Conservation (phyloP, 1,140 invertebrate species). For the Microplitis demolitor region DNA sequence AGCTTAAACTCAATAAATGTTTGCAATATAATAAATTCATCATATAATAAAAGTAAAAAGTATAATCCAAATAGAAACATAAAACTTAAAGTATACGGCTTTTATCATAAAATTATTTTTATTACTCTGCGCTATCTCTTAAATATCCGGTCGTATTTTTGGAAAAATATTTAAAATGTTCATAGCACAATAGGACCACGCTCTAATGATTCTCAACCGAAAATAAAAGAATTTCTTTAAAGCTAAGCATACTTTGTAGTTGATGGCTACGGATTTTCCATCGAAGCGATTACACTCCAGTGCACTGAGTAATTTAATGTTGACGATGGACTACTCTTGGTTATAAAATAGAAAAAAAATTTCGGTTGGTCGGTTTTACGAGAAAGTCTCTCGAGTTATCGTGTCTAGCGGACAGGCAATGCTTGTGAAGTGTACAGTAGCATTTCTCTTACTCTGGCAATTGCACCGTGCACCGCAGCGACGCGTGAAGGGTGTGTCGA, state of each 20-base stretch:
- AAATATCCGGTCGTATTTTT: not conserved
- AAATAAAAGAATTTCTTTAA: not conserved
- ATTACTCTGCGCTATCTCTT: not conserved
- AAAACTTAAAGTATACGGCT: too few relatives aligned
- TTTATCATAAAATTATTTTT: too few relatives aligned
- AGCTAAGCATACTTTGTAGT: not conserved
- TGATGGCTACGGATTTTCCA: not conserved
- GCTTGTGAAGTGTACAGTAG: slow-evolving; percentile 8
- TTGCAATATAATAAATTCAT: too few relatives aligned
- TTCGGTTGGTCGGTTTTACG: not conserved
- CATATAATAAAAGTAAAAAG: too few relatives aligned
- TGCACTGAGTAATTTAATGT: not conserved
- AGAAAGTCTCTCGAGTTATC: not conserved
- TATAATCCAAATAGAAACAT: too few relatives aligned
- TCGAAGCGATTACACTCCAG: not conserved
- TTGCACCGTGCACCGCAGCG: slow-evolving; percentile 11
- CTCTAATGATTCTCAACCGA: not conserved
- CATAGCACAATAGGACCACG: not conserved
- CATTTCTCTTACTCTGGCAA: slow-evolving; percentile 13
- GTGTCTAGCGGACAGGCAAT: not conserved
- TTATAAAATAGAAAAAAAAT: not conserved
- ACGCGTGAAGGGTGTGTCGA: slow-evolving; percentile 27
- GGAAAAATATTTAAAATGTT: not conserved
- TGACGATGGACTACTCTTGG: not conserved
- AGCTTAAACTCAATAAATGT: too few relatives aligned